Percentiles rank a stretch among this genome's conserved stretches.
phyloP scores from a whole-genome alignment of 2,888 invertebrate genomes.

The Caenorhabditis zanzibari region DNA sequence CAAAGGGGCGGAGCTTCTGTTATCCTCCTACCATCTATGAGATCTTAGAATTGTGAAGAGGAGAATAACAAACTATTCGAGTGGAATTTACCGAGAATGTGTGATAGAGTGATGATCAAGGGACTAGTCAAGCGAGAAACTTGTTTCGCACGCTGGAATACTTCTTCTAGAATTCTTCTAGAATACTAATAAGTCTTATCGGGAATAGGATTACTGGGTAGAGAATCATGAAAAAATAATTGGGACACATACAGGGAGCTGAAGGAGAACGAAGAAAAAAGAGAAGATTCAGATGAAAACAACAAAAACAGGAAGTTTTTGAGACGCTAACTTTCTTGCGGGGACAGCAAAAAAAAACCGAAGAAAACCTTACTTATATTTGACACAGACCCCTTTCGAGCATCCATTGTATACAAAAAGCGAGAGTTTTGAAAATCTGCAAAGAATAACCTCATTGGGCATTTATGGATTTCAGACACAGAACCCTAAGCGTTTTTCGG shows the following conservation, averaged over 20 bases:
- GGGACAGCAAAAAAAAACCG: background rate
- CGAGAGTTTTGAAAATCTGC: background rate
- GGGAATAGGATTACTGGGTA: background rate
- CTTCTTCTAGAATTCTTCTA: background rate
- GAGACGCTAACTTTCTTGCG: background rate
- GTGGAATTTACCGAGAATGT: too few species aligned
- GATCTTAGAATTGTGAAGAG: too few species aligned
- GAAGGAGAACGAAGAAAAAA: too few species aligned
- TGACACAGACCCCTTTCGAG: slow-evolving; percentile 13
- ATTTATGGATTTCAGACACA: slow-evolving; percentile 18
- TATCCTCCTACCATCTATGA: background rate
- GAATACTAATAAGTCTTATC: slow-evolving; percentile 22
- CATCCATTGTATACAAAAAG: background rate
- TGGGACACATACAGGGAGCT: background rate
- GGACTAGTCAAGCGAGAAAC: too few species aligned
- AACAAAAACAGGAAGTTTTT: slow-evolving; percentile 4
- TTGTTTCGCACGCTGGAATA: too few species aligned
- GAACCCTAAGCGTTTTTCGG: background rate
- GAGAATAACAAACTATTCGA: too few species aligned
- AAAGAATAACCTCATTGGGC: slow-evolving; percentile 3
- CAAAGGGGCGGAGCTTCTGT: background rate
- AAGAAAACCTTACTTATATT: slow-evolving; percentile 15
- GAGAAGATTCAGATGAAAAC: background rate
- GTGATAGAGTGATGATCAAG: too few species aligned
- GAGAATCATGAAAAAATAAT: background rate